These are phyloP conservation scores for Phoeniculus purpureus DNA, from an alignment of 2,797 vertebrate genomes.

Conservation along the genomic window DNA sequence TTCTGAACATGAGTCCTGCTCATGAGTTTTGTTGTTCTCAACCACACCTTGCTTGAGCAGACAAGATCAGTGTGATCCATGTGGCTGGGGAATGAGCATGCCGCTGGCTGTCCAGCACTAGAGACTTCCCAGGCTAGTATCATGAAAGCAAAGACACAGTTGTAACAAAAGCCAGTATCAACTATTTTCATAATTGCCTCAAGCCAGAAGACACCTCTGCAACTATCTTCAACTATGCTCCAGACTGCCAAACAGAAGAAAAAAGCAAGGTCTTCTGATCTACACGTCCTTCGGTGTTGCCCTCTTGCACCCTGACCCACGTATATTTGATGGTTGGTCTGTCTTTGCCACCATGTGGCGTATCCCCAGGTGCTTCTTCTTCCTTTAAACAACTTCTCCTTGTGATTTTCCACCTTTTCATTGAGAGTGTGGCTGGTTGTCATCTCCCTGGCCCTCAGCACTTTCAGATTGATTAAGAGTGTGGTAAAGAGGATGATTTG, in stretches of 20 bases:
- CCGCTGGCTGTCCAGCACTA: background rate
- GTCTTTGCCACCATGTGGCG: constrained; percentile 48
- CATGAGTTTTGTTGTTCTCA: background rate
- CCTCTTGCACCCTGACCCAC: background rate
- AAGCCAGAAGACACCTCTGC: background rate
- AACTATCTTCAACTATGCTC: background rate
- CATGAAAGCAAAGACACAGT: background rate
- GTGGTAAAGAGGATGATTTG: background rate
- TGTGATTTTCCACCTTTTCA: background rate
- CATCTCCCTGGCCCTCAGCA: background rate
- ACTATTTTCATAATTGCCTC: background rate
- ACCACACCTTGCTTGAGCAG: background rate
- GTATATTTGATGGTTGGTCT: background rate
- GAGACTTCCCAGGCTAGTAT: background rate
- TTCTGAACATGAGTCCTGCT: background rate
- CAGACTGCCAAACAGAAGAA: background rate
- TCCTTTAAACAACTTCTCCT: background rate
- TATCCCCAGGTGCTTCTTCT: background rate
- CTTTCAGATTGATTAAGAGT: background rate
- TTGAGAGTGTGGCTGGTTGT: background rate
- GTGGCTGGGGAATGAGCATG: background rate
- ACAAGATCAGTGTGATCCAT: rapidly evolving
- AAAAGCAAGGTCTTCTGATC: constrained; percentile 5
- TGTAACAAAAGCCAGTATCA: background rate
- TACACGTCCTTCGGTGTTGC: background rate